Conservation (phyloP, 2,113 vertebrate genomes). For the Varanus salvator region DNA sequence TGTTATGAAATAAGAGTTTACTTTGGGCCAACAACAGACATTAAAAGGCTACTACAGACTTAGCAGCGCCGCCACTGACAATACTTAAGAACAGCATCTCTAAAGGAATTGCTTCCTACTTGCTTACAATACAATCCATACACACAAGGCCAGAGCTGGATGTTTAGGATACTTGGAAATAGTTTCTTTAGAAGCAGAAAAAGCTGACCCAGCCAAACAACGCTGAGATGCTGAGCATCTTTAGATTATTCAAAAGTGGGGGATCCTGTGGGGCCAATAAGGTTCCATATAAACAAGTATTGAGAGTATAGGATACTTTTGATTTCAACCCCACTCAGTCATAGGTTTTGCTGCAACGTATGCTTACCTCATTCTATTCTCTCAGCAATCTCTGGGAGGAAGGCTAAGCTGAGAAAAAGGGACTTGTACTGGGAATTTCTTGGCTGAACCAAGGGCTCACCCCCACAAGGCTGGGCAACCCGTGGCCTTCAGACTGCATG, state of each 20-base stretch:
- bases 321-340: neutral
- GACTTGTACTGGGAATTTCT: neutral
- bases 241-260: neutral
- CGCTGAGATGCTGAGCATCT: neutral
- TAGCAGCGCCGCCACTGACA: neutral
- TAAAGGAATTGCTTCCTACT: neutral
- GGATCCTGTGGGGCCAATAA: neutral
- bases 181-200: neutral
- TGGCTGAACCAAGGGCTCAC: neutral
- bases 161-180: neutral
- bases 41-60: neutral
- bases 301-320: neutral
- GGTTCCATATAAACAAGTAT: neutral
- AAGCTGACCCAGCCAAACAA: neutral
- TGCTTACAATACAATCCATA: neutral
- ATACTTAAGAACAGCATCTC: neutral
- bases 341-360: neutral
- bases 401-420: neutral
- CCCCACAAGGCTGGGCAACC: neutral
- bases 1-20: conserved; percentile 13
- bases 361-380: neutral
- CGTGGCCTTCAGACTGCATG: neutral
- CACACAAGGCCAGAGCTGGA: neutral
- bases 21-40: conserved; percentile 5
- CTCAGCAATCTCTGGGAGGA: neutral